A percentile compares a stretch with the other conserved stretches of the same genome.
These are phyloP conservation scores for Turritopsis rubra DNA, from an alignment of 30 jellyfish, hydroid and myxozoan species.

Conservation along the genomic window DNA sequence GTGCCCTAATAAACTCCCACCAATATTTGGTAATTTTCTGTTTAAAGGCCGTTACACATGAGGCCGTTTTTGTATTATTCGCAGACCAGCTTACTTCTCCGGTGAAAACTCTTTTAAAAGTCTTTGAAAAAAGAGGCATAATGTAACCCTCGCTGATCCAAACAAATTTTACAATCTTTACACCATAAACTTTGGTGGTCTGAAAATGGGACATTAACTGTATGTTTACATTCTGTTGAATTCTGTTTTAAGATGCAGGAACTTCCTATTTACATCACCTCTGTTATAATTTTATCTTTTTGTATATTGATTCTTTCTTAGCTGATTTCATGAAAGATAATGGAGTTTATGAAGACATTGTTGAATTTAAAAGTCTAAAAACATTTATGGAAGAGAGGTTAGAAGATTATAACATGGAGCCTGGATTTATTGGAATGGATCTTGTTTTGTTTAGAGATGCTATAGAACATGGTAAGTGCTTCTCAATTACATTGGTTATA, in stretches of 20 bases:
- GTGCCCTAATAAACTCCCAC: conserved; percentile 94
- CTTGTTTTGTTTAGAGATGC: conserved; percentile 88
- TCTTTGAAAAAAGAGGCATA: too few species aligned
- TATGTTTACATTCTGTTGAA: too few species aligned
- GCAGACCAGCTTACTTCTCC: too few species aligned
- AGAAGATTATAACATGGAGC: conserved; percentile 88
- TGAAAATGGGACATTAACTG: too few species aligned
- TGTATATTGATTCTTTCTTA: conserved; percentile 37
- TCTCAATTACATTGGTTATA: background rate
- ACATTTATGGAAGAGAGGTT: conserved; percentile 77
- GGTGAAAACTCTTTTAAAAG: too few species aligned
- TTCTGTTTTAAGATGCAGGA: background rate
- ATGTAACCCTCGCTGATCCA: too few species aligned
- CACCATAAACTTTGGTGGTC: too few species aligned
- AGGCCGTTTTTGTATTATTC: too few species aligned
- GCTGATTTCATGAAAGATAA: conserved; percentile 78
- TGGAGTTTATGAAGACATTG: conserved; percentile 80
- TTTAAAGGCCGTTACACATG: too few species aligned
- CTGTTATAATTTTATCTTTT: too few species aligned
- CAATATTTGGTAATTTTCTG: conserved; percentile 81
- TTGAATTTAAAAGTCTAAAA: conserved; percentile 65
- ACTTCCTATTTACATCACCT: background rate
- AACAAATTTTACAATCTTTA: too few species aligned
- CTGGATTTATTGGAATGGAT: conserved; percentile 80
- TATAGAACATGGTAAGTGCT: conserved; percentile 43